phyloP scores from a whole-genome alignment of 2,113 vertebrate genomes.

The Labeo catla region DNA sequence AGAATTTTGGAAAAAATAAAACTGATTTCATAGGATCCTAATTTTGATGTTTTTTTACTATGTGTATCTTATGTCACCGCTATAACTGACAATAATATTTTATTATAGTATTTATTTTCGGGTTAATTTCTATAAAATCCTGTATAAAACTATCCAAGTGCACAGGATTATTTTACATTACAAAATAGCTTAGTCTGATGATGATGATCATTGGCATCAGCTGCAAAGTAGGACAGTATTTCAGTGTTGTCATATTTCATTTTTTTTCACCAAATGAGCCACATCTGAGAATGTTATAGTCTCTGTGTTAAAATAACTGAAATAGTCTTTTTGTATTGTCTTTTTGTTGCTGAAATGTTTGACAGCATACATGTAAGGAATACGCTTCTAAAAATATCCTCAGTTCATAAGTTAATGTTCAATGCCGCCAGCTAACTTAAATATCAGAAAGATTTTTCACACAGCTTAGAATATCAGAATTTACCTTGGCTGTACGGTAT shows the following conservation, averaged over 20 bases:
- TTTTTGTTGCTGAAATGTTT: not conserved
- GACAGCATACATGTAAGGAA: not conserved
- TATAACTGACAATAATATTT: not conserved
- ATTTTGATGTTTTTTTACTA: not conserved
- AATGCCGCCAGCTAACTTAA: not conserved
- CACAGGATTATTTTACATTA: not conserved
- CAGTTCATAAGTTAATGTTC: not conserved
- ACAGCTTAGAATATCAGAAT: not conserved
- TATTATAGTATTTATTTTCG: not conserved
- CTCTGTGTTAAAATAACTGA: not conserved
- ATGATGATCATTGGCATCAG: not conserved
- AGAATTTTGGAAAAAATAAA: too few relatives aligned
- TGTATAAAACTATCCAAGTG: not conserved
- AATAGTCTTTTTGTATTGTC: not conserved
- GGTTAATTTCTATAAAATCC: not conserved
- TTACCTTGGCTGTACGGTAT: not conserved
- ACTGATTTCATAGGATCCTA: too few relatives aligned
- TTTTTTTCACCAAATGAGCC: not conserved
- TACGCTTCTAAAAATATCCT: constrained; percentile 21
- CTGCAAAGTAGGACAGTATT: not conserved
- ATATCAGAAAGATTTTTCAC: not conserved
- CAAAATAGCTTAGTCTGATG: not conserved
- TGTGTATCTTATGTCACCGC: not conserved
- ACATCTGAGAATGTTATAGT: not conserved
- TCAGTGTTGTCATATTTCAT: not conserved